These are phyloP conservation scores for Polyploca ridens DNA, from an alignment of 2,888 invertebrate species.

Conservation along the genomic window DNA sequence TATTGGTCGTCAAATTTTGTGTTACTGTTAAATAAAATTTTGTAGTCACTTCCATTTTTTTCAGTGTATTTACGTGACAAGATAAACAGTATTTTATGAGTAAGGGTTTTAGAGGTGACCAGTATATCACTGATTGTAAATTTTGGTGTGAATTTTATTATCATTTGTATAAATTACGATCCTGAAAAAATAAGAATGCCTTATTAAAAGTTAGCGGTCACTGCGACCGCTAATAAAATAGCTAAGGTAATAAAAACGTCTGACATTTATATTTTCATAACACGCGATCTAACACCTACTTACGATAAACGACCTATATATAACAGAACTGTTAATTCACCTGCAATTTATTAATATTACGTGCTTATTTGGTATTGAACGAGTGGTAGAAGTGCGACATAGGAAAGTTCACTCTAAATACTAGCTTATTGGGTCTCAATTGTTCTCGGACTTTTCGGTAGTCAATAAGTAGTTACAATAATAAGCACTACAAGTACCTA, in stretches of 20 bases:
- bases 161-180: neutral
- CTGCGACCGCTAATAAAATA: conserved; percentile 3
- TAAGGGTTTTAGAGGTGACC: too few species aligned
- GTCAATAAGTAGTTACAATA: neutral
- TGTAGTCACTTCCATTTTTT: too few species aligned
- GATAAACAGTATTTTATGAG: too few species aligned
- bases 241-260: conserved; percentile 26
- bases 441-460: neutral
- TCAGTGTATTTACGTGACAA: too few species aligned
- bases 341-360: neutral
- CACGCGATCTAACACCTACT: conserved; percentile 33
- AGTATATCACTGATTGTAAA: too few species aligned
- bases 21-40: too few species aligned
- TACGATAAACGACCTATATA: conserved; percentile 11
- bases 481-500: too few species aligned
- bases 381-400: neutral
- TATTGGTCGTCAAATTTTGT: too few species aligned
- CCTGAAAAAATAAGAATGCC: neutral
- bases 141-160: neutral
- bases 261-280: conserved; percentile 21
- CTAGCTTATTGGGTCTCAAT: neutral
- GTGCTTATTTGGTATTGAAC: conserved; percentile 3
- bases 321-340: neutral
- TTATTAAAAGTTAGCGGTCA: neutral
- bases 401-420: neutral